A percentile compares a stretch with the other conserved stretches of the same genome.
phyloP scores from a whole-genome alignment of 2,888 invertebrate species.

The Mythimna pallens region DNA sequence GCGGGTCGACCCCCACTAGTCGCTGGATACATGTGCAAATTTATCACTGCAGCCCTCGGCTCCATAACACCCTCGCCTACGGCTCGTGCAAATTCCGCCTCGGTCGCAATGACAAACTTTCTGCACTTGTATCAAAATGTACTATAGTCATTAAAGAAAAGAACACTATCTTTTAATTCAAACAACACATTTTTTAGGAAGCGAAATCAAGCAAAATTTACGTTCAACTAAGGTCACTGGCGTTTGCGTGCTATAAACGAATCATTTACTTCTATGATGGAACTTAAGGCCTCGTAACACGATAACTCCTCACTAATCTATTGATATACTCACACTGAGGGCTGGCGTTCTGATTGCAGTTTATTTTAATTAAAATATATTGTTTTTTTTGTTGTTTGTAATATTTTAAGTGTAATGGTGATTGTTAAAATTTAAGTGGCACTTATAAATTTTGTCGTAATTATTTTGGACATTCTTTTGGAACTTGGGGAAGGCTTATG shows the following conservation, averaged over 20 bases:
- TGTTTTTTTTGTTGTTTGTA: background rate
- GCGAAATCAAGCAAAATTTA: slow-evolving; percentile 41
- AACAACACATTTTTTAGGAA: slow-evolving; percentile 9
- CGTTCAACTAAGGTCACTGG: slow-evolving; percentile 42
- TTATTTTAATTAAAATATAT: slow-evolving; percentile 46
- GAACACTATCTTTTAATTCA: background rate
- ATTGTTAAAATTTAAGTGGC: too few species aligned
- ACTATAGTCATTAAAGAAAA: background rate
- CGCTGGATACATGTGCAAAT: too few species aligned
- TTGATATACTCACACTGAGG: slow-evolving; percentile 69
- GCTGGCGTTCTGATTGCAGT: slow-evolving; percentile 61
- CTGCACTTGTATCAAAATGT: too few species aligned
- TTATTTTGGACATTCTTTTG: too few species aligned
- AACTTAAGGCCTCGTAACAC: slow-evolving; percentile 74
- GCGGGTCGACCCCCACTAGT: too few species aligned
- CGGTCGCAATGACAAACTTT: too few species aligned
- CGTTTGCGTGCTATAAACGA: slow-evolving; percentile 76
- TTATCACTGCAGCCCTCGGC: too few species aligned
- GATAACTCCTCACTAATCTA: slow-evolving; percentile 75
- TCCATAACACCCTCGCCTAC: too few species aligned
- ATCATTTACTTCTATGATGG: slow-evolving; percentile 78
- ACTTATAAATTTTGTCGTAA: too few species aligned
- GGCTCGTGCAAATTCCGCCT: too few species aligned
- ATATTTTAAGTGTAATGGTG: too few species aligned
- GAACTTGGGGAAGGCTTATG: too few species aligned